Percentiles rank a stretch among this genome's conserved stretches.
These are phyloP conservation scores for Ctena decussata DNA, from an alignment of 2,888 invertebrate species.

Conservation along the genomic window DNA sequence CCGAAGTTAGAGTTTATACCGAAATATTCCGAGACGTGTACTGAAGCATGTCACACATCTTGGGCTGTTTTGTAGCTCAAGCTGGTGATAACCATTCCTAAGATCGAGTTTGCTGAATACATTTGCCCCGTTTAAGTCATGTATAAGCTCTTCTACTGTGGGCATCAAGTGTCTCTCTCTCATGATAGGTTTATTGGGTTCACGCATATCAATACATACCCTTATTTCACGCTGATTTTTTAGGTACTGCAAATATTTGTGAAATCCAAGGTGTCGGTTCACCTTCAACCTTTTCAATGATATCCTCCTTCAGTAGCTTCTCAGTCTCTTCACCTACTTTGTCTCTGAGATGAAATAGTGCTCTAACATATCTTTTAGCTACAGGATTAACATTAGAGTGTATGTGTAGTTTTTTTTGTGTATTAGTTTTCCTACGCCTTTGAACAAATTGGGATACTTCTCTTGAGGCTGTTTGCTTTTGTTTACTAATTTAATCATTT, in stretches of 20 bases:
- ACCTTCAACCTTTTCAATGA: slow-evolving; percentile 66
- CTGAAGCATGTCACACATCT: slow-evolving; percentile 63
- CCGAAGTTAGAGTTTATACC: slow-evolving; percentile 59
- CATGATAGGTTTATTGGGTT: slow-evolving; percentile 66
- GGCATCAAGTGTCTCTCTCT: slow-evolving; percentile 65
- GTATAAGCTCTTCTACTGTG: slow-evolving; percentile 67
- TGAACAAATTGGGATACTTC: slow-evolving; percentile 46
- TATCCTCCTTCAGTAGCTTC: slow-evolving; percentile 50
- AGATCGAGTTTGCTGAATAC: slow-evolving; percentile 71
- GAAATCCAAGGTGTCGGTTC: slow-evolving; percentile 67
- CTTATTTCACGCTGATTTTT: slow-evolving; percentile 59
- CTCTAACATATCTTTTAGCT: slow-evolving; percentile 44
- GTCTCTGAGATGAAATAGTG: slow-evolving; percentile 52
- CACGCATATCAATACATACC: slow-evolving; percentile 73
- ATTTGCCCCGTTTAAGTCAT: slow-evolving; percentile 64
- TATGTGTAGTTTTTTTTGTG: slow-evolving; percentile 57
- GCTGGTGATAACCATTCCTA: slow-evolving; percentile 70
- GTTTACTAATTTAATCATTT: slow-evolving; percentile 45
- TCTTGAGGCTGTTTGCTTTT: neutral
- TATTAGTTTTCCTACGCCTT: slow-evolving; percentile 50
- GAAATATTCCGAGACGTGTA: slow-evolving; percentile 65
- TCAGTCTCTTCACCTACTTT: slow-evolving; percentile 57
- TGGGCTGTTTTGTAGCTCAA: slow-evolving; percentile 45
- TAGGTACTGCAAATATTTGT: slow-evolving; percentile 62
- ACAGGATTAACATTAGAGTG: slow-evolving; percentile 60